A percentile compares a stretch with the other conserved stretches of the same genome.
Conservation (phyloP, 1,140 invertebrate species). For the Plectrocnemia conspersa region DNA sequence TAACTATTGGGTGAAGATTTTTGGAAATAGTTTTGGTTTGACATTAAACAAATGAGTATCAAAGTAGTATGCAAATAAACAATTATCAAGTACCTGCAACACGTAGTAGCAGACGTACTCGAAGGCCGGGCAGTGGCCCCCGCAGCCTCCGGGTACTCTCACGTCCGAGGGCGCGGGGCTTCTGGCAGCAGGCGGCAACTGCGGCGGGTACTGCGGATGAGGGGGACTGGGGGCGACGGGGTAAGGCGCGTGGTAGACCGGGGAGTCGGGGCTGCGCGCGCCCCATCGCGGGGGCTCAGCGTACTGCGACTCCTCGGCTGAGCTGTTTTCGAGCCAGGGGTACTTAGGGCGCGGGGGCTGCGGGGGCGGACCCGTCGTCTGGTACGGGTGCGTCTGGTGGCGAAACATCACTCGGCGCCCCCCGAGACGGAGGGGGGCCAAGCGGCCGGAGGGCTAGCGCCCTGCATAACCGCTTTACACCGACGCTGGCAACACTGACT, state of each 20-base stretch:
- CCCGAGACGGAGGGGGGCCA: no score
- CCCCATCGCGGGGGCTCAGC: no score
- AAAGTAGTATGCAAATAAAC: neutral
- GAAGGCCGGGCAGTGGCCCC: slow-evolving; percentile 59
- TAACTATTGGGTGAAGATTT: neutral
- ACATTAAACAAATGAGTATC: neutral
- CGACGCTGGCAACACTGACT: no score
- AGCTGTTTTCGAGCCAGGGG: slow-evolving; percentile 49
- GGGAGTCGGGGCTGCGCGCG: slow-evolving; percentile 42
- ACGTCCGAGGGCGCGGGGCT: slow-evolving; percentile 37
- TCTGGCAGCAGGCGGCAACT: slow-evolving; percentile 49
- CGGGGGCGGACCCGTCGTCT: slow-evolving; percentile 47
- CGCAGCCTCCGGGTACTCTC: slow-evolving; percentile 56
- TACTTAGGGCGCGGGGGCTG: slow-evolving; percentile 48
- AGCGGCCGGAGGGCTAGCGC: no score
- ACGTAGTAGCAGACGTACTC: slow-evolving; percentile 64
- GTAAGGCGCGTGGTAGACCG: slow-evolving; percentile 48
- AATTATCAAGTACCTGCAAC: slow-evolving; percentile 48
- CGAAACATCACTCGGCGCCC: slow-evolving; percentile 50
- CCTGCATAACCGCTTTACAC: no score
- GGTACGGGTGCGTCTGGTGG: slow-evolving; percentile 49
- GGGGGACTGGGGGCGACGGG: slow-evolving; percentile 38
- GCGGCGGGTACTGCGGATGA: slow-evolving; percentile 14
- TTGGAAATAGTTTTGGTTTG: neutral
- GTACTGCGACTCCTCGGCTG: no score